phyloP scores from a whole-genome alignment of 2,797 vertebrate species.

The Pangasius mekongensis region DNA sequence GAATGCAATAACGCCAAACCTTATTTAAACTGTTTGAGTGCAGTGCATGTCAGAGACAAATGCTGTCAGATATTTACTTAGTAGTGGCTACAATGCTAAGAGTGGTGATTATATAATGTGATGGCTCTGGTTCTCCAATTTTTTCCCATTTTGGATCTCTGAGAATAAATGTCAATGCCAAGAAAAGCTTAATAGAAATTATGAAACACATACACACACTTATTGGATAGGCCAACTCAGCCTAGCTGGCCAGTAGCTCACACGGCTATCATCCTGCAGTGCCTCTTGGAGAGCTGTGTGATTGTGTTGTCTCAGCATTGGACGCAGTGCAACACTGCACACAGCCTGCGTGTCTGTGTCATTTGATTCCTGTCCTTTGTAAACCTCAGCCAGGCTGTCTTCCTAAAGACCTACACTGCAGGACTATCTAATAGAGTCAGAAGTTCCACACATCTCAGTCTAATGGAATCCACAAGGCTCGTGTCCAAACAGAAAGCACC shows the following conservation, averaged over 20 bases:
- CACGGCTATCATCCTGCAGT: neutral
- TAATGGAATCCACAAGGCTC: conserved; percentile 13
- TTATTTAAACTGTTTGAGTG: neutral
- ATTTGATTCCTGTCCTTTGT: conserved; percentile 38
- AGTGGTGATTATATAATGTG: neutral
- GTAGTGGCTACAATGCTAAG: neutral
- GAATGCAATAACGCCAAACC: neutral
- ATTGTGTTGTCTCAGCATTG: conserved; percentile 28
- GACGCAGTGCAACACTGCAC: conserved; percentile 7
- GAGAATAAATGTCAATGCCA: neutral
- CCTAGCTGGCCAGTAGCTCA: neutral
- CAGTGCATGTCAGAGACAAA: neutral
- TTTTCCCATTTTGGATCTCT: neutral
- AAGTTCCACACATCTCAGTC: conserved; percentile 12
- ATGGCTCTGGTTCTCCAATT: neutral
- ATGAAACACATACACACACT: neutral
- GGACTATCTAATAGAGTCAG: conserved; percentile 30
- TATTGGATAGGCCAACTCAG: neutral
- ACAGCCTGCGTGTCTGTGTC: conserved; percentile 11
- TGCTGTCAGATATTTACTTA: neutral
- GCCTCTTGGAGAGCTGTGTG: neutral
- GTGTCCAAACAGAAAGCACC: conserved; percentile 30
- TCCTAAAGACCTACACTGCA: conserved; percentile 13
- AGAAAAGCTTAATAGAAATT: neutral
- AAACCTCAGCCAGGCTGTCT: conserved; percentile 27